These are phyloP conservation scores for Microtus obscurus DNA, from an alignment of 2,797 vertebrate genomes.

Conservation along the genomic window DNA sequence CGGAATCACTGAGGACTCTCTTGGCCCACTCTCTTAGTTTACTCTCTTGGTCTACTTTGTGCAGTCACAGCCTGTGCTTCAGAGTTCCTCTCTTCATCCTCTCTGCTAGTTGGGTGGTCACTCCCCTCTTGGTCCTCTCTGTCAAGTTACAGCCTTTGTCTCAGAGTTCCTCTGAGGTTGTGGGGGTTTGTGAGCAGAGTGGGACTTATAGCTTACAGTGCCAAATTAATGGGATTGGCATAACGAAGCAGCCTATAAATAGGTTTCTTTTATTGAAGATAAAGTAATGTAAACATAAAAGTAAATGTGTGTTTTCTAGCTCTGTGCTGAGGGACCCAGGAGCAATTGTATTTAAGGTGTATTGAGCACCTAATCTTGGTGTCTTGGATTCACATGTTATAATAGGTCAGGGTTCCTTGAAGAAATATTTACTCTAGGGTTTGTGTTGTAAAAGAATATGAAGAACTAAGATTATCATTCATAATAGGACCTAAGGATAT, in stretches of 20 bases:
- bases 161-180: no score
- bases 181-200: no score
- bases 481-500: conserved; percentile 25
- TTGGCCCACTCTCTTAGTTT: no score
- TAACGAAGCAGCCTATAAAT: neutral
- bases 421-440: conserved; percentile 25
- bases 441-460: neutral
- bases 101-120: no score
- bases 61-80: no score
- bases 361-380: neutral
- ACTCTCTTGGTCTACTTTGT: no score
- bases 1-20: no score
- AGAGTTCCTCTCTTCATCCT: no score
- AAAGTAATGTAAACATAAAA: neutral
- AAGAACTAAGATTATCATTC: neutral
- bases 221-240: no score
- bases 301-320: neutral
- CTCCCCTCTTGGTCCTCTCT: no score
- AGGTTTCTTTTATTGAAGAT: neutral
- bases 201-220: no score
- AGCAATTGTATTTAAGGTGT: neutral
- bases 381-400: conserved; percentile 18
- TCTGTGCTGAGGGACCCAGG: neutral
- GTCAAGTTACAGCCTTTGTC: no score
- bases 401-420: neutral